Evolutionary conservation across 2,797 vertebrate species (phyloP).

Genomic region (Molossus molossus): DNA sequence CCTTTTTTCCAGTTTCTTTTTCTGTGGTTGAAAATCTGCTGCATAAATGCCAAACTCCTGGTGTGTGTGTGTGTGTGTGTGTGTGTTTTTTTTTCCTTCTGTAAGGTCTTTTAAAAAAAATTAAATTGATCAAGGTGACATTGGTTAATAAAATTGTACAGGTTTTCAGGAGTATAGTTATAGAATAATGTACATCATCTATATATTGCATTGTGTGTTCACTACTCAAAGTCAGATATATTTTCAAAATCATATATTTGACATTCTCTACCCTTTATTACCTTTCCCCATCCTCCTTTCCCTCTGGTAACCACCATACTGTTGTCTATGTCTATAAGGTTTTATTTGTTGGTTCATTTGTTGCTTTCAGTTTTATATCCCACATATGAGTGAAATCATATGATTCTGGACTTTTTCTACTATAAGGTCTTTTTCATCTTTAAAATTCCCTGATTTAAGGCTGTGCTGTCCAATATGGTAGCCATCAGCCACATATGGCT

Average conservation of each 20-base stretch:
- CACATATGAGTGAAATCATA: neutral
- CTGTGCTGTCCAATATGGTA: neutral
- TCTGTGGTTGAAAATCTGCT: neutral
- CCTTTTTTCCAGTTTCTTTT: neutral
- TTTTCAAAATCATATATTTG: neutral
- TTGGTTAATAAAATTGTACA: too few species aligned
- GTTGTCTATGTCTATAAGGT: neutral
- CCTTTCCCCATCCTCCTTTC: neutral
- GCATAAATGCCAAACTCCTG: neutral
- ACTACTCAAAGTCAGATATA: neutral
- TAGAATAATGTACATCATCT: neutral
- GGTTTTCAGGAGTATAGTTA: neutral
- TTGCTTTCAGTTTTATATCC: neutral
- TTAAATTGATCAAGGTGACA: neutral
- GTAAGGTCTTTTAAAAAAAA: neutral
- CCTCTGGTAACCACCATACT: neutral
- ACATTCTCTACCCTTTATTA: neutral
- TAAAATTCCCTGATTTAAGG: conserved; percentile 30
- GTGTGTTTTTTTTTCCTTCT: neutral
- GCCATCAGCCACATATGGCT: neutral
- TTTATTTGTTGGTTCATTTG: neutral
- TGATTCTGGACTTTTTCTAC: neutral
- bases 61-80: neutral
- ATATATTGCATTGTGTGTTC: neutral
- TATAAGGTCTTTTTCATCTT: conserved; percentile 46